Base-by-base conservation (phyloP, 2,888 invertebrate species). In the Ceraclea dissimilis region DNA sequence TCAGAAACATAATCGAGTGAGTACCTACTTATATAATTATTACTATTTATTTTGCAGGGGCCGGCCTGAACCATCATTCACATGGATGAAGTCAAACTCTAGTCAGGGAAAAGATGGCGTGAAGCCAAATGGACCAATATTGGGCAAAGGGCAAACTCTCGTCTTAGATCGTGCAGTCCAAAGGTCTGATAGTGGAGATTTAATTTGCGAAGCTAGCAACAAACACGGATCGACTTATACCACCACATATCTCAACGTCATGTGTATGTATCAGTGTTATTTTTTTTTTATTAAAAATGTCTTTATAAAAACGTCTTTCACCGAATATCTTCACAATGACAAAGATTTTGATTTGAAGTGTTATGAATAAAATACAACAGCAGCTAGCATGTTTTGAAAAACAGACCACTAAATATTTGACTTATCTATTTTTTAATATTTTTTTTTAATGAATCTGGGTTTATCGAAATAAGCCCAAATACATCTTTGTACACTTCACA, bases 131-230 rank as follows among this genome's bases (percentile, higher is more conserved):
- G 49, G 54, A 1, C 48, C 21, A 16, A 31, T 76, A 67, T 67
- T 82, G 69, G 70, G 71, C 48, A 73, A 71, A 67, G 68, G 78
- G 39, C 68, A 79, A 67, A 66, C 79, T 66, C 71, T 89, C 58
- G 79, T 79, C 60, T 76, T 88, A 63, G 81, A 82, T 62, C 81
- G 80, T n/a, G 79, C 84, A 0, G 81, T 89, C 61, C 79, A 81
- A 56, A 78, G 89, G 63, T 79, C 81, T 10, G 85, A 88, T 64
- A 85, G 82, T 26, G 93, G 93, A 1, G 80, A 82, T 57, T 93
- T 92, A 69, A 76, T 84, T 48, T 94, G 94, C 68, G 82, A 85
- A 63, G 88, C 89, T 0, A 80, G 74, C 65, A 89, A 94, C 71
- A 82, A 85, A 63, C 92, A 93, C 60, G 94, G 93, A 17, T 80